These are phyloP conservation scores for Norana najaformis DNA, from an alignment of 2,888 invertebrate genomes.

Conservation along the genomic window DNA sequence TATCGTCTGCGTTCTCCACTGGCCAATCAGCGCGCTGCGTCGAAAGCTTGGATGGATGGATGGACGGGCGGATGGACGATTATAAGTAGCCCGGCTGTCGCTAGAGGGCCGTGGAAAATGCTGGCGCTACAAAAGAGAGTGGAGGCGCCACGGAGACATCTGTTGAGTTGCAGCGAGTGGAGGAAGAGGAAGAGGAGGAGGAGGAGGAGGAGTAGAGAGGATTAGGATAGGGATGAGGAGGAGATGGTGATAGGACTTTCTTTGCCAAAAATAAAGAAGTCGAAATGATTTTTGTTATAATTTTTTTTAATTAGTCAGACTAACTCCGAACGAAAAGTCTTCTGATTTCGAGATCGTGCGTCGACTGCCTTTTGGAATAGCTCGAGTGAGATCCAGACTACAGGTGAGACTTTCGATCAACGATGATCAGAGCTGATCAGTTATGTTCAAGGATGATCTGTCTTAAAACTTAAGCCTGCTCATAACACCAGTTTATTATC, in stretches of 20 bases:
- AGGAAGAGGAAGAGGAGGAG: neutral
- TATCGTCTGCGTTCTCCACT: neutral
- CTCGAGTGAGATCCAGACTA: neutral
- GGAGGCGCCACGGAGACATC: neutral
- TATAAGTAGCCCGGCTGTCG: slow-evolving; percentile 9
- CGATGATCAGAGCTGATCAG: neutral
- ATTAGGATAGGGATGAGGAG: neutral
- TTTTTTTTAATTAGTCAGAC: neutral
- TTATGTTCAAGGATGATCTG: too few species aligned
- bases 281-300: neutral
- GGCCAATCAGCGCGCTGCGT: neutral
- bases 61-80: neutral
- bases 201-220: neutral
- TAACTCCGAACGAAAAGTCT: neutral
- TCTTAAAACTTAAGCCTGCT: too few species aligned
- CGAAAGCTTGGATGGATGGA: neutral
- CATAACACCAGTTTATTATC: too few species aligned
- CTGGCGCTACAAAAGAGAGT: too few species aligned
- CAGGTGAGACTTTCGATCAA: neutral
- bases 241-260: neutral
- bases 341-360: neutral
- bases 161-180: slow-evolving; percentile 7
- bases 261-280: neutral
- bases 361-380: neutral
- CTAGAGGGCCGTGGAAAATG: neutral